Evolutionary conservation across 2,113 vertebrate species (phyloP).

Genomic region (Aspidoscelis tigris): DNA sequence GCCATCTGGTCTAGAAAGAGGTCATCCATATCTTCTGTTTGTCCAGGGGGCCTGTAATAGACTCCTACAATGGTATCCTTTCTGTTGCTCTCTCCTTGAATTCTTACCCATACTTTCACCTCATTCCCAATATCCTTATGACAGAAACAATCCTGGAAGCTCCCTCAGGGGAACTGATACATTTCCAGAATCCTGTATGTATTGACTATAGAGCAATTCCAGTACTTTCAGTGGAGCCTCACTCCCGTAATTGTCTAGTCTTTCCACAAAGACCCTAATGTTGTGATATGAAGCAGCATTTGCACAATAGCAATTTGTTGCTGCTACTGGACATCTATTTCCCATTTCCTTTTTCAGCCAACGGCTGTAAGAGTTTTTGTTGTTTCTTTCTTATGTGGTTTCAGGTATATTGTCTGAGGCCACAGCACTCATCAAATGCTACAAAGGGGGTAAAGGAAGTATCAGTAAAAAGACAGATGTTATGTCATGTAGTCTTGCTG

Average conservation of each 20-base stretch:
- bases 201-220: neutral
- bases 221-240: neutral
- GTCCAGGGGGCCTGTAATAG: too few species aligned
- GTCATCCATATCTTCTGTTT: too few species aligned
- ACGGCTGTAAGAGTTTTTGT: too few species aligned
- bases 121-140: too few species aligned
- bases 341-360: too few species aligned
- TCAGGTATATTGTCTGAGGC: neutral
- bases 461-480: neutral
- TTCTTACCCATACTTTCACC: too few species aligned
- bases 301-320: neutral
- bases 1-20: too few species aligned
- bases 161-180: neutral
- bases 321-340: neutral
- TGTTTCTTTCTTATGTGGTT: neutral
- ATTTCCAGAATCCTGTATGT: neutral
- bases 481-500: neutral
- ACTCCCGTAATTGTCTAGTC: neutral
- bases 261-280: neutral
- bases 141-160: too few species aligned
- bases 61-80: too few species aligned
- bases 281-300: neutral
- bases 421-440: neutral
- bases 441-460: neutral
- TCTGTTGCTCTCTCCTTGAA: too few species aligned